phyloP scores from a whole-genome alignment of 2,888 invertebrate genomes.

The Spilarctia lutea region DNA sequence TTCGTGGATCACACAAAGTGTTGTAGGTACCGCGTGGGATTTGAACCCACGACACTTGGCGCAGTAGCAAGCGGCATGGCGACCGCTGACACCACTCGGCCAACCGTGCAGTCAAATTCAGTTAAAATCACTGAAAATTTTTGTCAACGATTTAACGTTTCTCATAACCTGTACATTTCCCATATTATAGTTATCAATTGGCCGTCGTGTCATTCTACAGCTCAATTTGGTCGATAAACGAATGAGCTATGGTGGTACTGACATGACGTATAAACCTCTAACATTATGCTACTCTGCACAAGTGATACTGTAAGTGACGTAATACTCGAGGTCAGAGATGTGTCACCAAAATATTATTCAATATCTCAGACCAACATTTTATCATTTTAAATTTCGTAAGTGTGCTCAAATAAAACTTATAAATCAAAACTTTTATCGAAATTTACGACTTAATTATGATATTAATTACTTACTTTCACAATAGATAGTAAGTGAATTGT shows the following conservation, averaged over 20 bases:
- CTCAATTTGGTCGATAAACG: constrained; percentile 73
- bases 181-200: constrained; percentile 71
- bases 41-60: too few relatives aligned
- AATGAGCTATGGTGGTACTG: constrained; percentile 46
- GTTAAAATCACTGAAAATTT: constrained; percentile 49
- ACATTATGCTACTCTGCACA: constrained; percentile 40
- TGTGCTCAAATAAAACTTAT: constrained; percentile 29
- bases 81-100: too few relatives aligned
- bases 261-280: not conserved
- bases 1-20: too few relatives aligned
- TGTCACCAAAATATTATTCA: constrained; percentile 25
- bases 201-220: constrained; percentile 63
- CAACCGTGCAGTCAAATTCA: too few relatives aligned
- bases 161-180: constrained; percentile 70
- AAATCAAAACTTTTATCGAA: constrained; percentile 19
- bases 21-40: too few relatives aligned
- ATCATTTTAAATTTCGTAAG: constrained; percentile 38
- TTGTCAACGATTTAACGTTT: constrained; percentile 52
- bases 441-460: constrained; percentile 13
- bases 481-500: constrained; percentile 12
- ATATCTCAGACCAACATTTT: constrained; percentile 29
- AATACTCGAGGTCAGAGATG: constrained; percentile 45
- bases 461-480: constrained; percentile 18
- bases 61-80: too few relatives aligned
- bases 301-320: constrained; percentile 43